Evolutionary conservation across 2,888 invertebrate species (phyloP).

Genomic region (Caenorhabditis auriculariae): DNA sequence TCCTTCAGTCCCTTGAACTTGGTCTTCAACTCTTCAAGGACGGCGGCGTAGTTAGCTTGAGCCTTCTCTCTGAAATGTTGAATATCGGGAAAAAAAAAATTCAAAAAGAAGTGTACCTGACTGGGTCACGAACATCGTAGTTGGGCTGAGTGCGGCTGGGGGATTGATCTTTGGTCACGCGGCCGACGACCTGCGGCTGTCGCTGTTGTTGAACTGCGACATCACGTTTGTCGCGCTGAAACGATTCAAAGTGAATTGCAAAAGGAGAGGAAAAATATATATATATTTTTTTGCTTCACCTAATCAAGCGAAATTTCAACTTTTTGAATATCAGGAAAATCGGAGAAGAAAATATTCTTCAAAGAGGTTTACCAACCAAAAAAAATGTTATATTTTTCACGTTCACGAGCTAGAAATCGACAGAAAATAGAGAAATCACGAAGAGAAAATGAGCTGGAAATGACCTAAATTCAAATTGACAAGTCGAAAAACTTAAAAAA

Average conservation of each 20-base stretch:
- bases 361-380: too few species aligned
- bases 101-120: constrained; percentile 12
- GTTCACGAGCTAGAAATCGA: too few species aligned
- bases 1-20: constrained; percentile 61
- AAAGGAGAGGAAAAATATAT: not conserved
- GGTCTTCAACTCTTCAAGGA: constrained; percentile 58
- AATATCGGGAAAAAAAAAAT: not conserved
- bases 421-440: too few species aligned
- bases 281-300: not conserved
- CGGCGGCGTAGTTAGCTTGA: constrained; percentile 60
- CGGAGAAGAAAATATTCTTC: too few species aligned
- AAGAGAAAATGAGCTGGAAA: too few species aligned
- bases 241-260: not conserved
- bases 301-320: too few species aligned
- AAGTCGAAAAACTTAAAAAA: too few species aligned
- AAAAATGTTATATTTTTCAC: too few species aligned
- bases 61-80: constrained; percentile 46
- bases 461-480: too few species aligned
- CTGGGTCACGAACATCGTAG: constrained; percentile 42
- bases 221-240: constrained; percentile 32
- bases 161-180: not conserved
- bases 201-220: constrained; percentile 20
- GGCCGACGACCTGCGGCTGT: constrained; percentile 16
- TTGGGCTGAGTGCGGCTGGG: constrained; percentile 9
- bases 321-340: too few species aligned